Evolutionary conservation across 2,113 vertebrate species (phyloP).

Genomic region (Osmerus eperlanus): DNA sequence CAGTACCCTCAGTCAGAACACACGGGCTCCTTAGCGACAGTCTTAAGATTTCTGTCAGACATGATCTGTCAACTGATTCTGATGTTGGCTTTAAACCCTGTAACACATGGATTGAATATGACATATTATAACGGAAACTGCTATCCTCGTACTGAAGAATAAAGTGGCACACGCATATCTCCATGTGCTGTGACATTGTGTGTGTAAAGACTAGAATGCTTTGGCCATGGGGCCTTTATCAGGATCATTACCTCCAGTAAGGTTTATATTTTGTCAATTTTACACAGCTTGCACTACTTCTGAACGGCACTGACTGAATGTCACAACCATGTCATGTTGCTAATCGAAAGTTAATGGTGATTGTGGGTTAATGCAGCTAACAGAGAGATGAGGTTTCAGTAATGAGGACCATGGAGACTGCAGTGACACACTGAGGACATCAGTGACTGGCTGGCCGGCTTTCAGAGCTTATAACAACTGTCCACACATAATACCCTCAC

Average conservation of each 20-base stretch:
- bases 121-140: neutral
- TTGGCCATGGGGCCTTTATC: too few relatives aligned
- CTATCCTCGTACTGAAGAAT: neutral
- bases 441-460: slow-evolving; percentile 39
- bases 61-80: neutral
- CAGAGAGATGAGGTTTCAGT: slow-evolving; percentile 43
- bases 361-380: slow-evolving; percentile 41
- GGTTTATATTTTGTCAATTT: too few relatives aligned
- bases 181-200: too few relatives aligned
- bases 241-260: too few relatives aligned
- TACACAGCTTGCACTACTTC: too few relatives aligned
- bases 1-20: neutral
- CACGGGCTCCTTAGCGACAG: neutral
- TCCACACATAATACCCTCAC: neutral
- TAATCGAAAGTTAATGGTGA: slow-evolving; percentile 51
- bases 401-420: slow-evolving; percentile 49
- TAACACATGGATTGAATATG: neutral
- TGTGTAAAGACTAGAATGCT: too few relatives aligned
- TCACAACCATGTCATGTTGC: slow-evolving; percentile 10
- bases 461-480: slow-evolving; percentile 32
- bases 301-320: slow-evolving; percentile 2
- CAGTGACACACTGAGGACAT: slow-evolving; percentile 42
- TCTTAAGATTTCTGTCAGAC: neutral
- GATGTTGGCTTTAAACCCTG: neutral
- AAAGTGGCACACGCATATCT: too few relatives aligned